Percentiles rank a stretch among this genome's conserved stretches.
These are phyloP conservation scores for Sula dactylatra DNA, from an alignment of 2,113 vertebrate species.

Conservation along the genomic window DNA sequence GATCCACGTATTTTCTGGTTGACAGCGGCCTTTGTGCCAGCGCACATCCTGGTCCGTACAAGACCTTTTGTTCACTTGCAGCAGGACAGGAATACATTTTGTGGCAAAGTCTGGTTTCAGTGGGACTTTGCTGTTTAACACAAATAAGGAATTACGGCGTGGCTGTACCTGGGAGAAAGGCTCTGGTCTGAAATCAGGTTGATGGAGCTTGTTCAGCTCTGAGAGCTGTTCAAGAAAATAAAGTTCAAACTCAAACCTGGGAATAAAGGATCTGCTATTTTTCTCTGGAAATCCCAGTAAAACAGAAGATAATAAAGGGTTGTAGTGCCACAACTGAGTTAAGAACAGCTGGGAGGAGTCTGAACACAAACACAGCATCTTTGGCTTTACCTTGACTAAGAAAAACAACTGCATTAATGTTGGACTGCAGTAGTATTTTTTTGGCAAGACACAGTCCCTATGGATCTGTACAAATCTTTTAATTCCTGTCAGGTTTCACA, in stretches of 20 bases:
- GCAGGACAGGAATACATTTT: neutral
- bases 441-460: neutral
- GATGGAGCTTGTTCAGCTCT: neutral
- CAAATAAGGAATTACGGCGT: neutral
- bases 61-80: neutral
- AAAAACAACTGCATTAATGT: neutral
- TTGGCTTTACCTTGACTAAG: neutral
- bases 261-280: neutral
- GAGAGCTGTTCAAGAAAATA: neutral
- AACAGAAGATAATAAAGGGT: neutral
- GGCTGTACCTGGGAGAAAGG: neutral
- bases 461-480: neutral
- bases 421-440: neutral
- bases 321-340: neutral
- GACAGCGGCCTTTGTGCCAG: neutral
- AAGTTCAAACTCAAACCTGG: neutral
- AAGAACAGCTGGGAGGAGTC: neutral
- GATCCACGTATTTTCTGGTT: neutral
- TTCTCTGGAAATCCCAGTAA: neutral
- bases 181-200: neutral
- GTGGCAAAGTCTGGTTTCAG: neutral
- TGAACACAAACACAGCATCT: fast-evolving
- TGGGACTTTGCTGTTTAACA: neutral
- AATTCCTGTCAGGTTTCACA: neutral
- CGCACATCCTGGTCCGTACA: neutral